Evolutionary conservation across 2,888 invertebrate genomes (phyloP), one percentile per base, ranked within the genome.

Genomic region (Brenthis ino): DNA sequence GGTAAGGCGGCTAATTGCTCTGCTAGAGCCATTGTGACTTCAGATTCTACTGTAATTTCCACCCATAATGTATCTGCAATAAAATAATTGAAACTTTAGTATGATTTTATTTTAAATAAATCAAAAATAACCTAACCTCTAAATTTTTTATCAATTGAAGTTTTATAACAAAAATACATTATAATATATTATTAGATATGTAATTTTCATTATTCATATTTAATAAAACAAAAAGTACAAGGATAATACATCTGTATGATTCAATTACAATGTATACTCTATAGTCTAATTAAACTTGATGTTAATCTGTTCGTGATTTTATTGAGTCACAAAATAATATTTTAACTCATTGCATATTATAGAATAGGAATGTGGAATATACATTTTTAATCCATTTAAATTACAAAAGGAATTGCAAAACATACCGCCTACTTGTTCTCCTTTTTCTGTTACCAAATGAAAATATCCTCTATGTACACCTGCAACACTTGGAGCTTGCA

Each of bases 381-480:
- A 11, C 11, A 43, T 43, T 43, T 43, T 1, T 11, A 43, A 43
- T 2, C 20, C 24, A 16, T 28, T 16, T 4, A 13, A 56, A 24
- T 12, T 8, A 56, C 12, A 56, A 56, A 6, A 24, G 51, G 28
- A 53, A 8, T 6, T 37, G 1, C 0, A 48, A 64, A 47, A 61
- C 80, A 80, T 91, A 98, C 98, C 98, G 87, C 99, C 99, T 94
- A 99, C 98, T 88, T 96, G 97, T 79, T 96, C 95, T 72, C 98
- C 98, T 79, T 96, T 96, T 54, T 97, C 94, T 69, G 98, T 97
- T 80, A 96, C 96, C 93, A 99, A 94, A 81, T 98, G 95, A 96
- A 98, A 99, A 93, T 97, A 96, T 76, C 97, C 97, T 86, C 96
- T 95, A 86, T 96, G 97, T 20, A 95, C 94, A 13, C 97, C 98